Conservation (phyloP, 2,888 invertebrate species). For the Lucinisca nassula region DNA sequence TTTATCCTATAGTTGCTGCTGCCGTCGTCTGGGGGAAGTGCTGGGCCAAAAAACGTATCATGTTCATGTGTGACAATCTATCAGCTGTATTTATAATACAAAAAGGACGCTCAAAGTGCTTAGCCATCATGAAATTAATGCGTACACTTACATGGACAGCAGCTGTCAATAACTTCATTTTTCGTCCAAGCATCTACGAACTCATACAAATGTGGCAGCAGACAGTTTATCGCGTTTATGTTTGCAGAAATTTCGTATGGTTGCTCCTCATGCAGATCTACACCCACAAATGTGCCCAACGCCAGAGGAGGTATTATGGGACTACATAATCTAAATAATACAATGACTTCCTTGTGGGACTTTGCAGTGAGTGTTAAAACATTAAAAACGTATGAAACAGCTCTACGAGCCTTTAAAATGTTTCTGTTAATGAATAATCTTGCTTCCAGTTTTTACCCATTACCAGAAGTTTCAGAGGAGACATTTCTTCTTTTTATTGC, state of each 20-base stretch:
- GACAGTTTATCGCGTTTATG: background rate
- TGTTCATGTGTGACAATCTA: background rate
- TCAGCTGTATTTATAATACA: background rate
- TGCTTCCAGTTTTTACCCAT: background rate
- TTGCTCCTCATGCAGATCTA: background rate
- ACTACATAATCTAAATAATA: background rate
- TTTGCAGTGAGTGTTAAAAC: background rate
- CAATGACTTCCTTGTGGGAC: background rate
- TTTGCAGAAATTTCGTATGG: no score
- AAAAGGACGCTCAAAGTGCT: background rate
- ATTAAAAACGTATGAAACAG: background rate
- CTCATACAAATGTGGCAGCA: background rate
- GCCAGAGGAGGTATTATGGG: background rate
- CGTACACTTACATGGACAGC: background rate
- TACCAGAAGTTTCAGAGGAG: background rate
- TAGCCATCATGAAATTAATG: background rate
- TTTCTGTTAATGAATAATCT: background rate
- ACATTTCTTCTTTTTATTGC: background rate
- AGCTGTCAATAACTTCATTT: constrained; percentile 8
- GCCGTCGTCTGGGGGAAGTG: background rate
- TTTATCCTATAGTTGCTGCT: constrained; percentile 7
- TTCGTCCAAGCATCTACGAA: background rate
- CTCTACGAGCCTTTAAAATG: background rate
- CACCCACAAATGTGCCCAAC: background rate
- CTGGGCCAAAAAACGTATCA: background rate